phyloP scores from a whole-genome alignment of 1,140 invertebrate species.

The Adoxophyes honmai region DNA sequence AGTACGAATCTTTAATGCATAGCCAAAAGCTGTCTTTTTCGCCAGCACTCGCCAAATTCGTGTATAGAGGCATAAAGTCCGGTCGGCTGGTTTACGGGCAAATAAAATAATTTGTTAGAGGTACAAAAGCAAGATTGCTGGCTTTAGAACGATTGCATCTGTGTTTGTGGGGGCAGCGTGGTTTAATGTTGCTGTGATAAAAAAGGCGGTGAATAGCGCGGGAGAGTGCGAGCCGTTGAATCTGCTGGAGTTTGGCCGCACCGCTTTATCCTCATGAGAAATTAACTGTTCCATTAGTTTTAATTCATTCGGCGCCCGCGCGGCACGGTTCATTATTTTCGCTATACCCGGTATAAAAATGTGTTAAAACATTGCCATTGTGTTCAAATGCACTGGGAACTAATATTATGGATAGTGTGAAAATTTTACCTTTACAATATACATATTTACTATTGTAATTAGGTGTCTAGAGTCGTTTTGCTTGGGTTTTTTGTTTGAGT shows the following conservation, averaged over 20 bases:
- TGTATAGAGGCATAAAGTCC: no score
- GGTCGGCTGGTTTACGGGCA: slow-evolving; percentile 3
- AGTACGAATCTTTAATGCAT: no score
- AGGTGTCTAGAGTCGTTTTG: no score
- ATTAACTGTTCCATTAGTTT: slow-evolving; percentile 74
- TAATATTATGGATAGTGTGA: slow-evolving; percentile 34
- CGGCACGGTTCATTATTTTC: slow-evolving; percentile 57
- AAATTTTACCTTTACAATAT: slow-evolving; percentile 15
- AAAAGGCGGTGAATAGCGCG: no score
- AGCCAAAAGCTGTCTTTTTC: no score
- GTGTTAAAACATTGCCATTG: slow-evolving; percentile 46
- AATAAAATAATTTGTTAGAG: slow-evolving; percentile 10
- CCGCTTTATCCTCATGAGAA: slow-evolving; percentile 67
- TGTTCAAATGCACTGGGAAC: slow-evolving; percentile 40
- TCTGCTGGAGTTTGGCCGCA: slow-evolving; percentile 32
- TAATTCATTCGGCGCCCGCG: slow-evolving; percentile 63
- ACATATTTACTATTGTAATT: no score
- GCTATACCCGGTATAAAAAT: slow-evolving; percentile 54
- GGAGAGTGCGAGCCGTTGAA: no score
- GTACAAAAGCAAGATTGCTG: slow-evolving; percentile 12
- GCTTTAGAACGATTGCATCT: slow-evolving; percentile 7
- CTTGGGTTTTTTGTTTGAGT: no score
- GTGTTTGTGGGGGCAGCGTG: not conserved
- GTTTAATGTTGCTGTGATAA: not conserved
- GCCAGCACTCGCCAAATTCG: not conserved